Conservation (phyloP, 1,140 invertebrate species). For the Brachionus paranguensis region DNA sequence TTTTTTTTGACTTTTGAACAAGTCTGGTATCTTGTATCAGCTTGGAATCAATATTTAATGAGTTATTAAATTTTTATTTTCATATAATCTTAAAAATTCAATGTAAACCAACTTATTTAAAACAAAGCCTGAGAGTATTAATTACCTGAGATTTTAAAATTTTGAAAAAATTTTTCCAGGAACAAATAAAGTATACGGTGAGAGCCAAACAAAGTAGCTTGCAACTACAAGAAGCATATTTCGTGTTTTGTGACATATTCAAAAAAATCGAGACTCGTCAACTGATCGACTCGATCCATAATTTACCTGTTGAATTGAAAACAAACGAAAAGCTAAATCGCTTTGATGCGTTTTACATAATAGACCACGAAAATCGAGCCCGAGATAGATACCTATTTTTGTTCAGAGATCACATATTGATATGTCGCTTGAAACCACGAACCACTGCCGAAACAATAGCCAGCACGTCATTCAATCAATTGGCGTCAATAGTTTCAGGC, state of each 20-base stretch:
- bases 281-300: slow-evolving; percentile 32
- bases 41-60: too few species aligned
- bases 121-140: too few species aligned
- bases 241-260: slow-evolving; percentile 13
- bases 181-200: slow-evolving; percentile 23
- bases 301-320: slow-evolving; percentile 1
- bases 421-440: slow-evolving; percentile 18
- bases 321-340: slow-evolving; percentile 14
- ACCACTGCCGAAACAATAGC: slow-evolving; percentile 13
- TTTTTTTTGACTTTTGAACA: too few species aligned
- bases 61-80: too few species aligned
- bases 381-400: neutral
- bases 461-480: neutral
- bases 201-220: neutral
- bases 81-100: too few species aligned
- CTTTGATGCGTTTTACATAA: slow-evolving; percentile 16
- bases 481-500: neutral
- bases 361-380: slow-evolving; percentile 4
- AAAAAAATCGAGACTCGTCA: slow-evolving; percentile 28
- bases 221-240: slow-evolving; percentile 31
- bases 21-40: too few species aligned
- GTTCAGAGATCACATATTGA: slow-evolving; percentile 7
- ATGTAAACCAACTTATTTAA: too few species aligned
- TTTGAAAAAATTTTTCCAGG: neutral
- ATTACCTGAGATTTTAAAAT: neutral